Evolutionary conservation across 30 jellyfish, hydroid and myxozoan genomes (phyloP), one percentile per base, ranked within the genome.

Genomic region (Mastigias papua): DNA sequence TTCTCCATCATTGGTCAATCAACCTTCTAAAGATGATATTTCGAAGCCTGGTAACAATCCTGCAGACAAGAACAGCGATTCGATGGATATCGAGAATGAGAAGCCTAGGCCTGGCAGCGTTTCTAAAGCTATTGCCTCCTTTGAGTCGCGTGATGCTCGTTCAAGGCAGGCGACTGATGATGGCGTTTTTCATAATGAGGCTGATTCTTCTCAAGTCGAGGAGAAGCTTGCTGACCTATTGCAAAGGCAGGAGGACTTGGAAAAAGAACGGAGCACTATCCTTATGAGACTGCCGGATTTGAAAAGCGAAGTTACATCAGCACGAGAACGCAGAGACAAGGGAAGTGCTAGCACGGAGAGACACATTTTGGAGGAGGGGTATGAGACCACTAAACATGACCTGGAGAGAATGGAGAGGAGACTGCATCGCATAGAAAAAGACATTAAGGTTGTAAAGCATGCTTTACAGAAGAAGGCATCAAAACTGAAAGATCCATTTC

Each of bases 261-360:
- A 96, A 64, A 72, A 78, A 70, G 97, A 96, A 51, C 86, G 85
- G 69, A 71, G 32, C 19, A 74, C 67, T n/a, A 78, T 96, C 7
- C 70, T 81, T 1, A 80, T 42, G 25, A 82, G 95, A 35, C 54
- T 96, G 69, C 87, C 91, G 8, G 95, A 81, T 0, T 26, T 90
- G 69, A 63, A 69, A 57, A 64, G 37, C 11, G 89, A 73, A 20
- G 92, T 90, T 42, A 50, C 74, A 21, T 77, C 69, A 23, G 88
- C 94, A 48, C 57, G 48, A 69, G 28, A n/a, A 15, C 87, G 94
- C 15, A 50, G 28, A 70, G 79, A 82, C 60, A 34, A 54, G 23
- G 82, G 51, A 42, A 68, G 74, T 49, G 21, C 32, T 16, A 50
- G 80, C 25, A 23, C 67, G 51, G 94, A 72, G 30, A 37, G 23